These are phyloP conservation scores for Adrianichthys oophorus DNA, from an alignment of 2,797 vertebrate genomes.

Conservation along the genomic window DNA sequence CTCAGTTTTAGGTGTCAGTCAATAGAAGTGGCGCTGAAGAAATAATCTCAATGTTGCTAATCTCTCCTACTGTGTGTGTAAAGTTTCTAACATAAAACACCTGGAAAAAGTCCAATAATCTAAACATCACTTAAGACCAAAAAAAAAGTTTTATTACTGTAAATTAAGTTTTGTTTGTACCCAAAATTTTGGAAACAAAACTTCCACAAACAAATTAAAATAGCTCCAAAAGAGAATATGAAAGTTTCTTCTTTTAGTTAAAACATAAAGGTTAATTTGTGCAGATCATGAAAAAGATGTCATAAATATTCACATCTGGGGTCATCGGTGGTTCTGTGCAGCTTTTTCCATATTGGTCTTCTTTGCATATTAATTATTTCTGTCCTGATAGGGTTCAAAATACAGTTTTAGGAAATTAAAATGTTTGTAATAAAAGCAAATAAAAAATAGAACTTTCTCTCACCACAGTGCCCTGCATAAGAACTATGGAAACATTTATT, in stretches of 20 bases:
- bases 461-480: slow-evolving; percentile 88
- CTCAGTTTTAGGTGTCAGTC: no score
- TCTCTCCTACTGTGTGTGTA: no score
- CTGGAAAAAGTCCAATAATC: no score
- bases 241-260: not conserved
- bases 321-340: slow-evolving; percentile 64
- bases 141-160: no score
- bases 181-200: no score
- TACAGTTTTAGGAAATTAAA: slow-evolving; percentile 44
- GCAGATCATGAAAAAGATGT: no score
- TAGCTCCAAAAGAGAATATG: not conserved
- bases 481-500: slow-evolving; percentile 37
- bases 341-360: slow-evolving; percentile 35
- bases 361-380: slow-evolving; percentile 14
- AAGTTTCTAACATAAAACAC: no score
- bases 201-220: not conserved
- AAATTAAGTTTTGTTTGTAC: no score
- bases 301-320: slow-evolving; percentile 13
- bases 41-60: no score
- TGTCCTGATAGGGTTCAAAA: slow-evolving; percentile 43
- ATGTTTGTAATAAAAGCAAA: slow-evolving; percentile 68
- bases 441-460: slow-evolving; percentile 72
- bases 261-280: no score
- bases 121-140: no score
- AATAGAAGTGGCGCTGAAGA: no score